A percentile compares a stretch with the other conserved stretches of the same genome.
phyloP scores from a whole-genome alignment of 1,140 invertebrate genomes.

The Berghia stephanieae region DNA sequence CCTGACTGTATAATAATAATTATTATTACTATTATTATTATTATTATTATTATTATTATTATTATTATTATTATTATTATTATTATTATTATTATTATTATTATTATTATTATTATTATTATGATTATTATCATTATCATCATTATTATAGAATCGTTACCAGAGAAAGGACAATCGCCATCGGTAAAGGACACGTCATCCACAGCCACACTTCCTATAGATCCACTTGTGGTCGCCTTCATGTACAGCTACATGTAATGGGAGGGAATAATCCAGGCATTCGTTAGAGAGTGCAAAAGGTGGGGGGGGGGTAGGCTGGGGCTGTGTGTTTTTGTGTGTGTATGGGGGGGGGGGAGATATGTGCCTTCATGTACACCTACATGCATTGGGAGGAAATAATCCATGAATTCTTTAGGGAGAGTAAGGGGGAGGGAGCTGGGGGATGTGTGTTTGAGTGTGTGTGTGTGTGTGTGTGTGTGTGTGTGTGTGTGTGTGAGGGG shows the following conservation, averaged over 20 bases:
- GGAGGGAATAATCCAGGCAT: too few relatives aligned
- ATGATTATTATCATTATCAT: too few relatives aligned
- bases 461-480: background rate
- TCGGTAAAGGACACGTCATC: slow-evolving; percentile 67
- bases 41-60: background rate
- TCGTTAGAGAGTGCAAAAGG: too few relatives aligned
- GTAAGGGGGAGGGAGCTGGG: background rate
- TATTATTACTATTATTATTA: too few relatives aligned
- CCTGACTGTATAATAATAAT: too few relatives aligned
- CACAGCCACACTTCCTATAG: slow-evolving; percentile 59
- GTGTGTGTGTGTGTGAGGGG: slow-evolving; percentile 5
- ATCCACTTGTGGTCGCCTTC: slow-evolving; percentile 49
- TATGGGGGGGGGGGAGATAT: too few relatives aligned
- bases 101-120: background rate
- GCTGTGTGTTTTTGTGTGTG: too few relatives aligned
- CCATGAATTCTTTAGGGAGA: background rate
- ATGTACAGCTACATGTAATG: too few relatives aligned
- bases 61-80: background rate
- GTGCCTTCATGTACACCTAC: too few relatives aligned
- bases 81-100: background rate
- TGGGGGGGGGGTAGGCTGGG: too few relatives aligned
- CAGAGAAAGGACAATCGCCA: slow-evolving; percentile 52
- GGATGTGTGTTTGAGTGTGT: background rate
- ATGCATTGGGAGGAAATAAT: too few relatives aligned
- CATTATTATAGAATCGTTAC: slow-evolving; percentile 35